phyloP scores from a whole-genome alignment of 35 echinoderm and acorn worm species.

The Strongylocentrotus purpuratus region DNA sequence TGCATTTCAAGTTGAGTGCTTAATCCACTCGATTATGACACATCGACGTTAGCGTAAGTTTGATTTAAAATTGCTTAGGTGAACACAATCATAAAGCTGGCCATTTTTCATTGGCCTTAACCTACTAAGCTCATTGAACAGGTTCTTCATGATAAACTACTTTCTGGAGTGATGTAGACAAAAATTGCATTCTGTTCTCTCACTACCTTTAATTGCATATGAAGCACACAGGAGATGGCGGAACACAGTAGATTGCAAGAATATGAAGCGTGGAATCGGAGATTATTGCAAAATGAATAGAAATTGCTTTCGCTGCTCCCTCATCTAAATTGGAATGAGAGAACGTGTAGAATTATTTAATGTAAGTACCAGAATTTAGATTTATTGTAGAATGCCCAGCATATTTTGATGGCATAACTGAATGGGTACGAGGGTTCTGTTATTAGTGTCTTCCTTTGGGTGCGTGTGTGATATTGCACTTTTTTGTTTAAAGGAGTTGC shows the following conservation, averaged over 20 bases:
- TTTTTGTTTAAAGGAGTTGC: neutral
- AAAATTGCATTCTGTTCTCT: neutral
- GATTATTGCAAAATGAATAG: constrained; percentile 8
- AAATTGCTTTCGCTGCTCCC: neutral
- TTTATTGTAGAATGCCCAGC: neutral
- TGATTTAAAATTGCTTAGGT: neutral
- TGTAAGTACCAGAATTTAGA: neutral
- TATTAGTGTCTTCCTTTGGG: neutral
- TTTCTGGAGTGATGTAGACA: neutral
- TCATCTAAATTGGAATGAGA: neutral
- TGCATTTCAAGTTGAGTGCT: no score
- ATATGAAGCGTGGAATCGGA: neutral
- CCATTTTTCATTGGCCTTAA: neutral
- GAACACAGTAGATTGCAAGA: neutral
- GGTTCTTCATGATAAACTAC: no score
- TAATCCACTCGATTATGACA: no score
- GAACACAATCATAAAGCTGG: neutral
- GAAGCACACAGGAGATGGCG: neutral
- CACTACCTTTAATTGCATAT: neutral
- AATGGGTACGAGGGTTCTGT: neutral
- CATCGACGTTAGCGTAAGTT: neutral
- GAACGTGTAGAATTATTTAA: neutral
- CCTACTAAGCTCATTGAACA: no score
- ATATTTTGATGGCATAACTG: neutral
- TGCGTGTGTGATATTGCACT: neutral